Base-by-base conservation (phyloP, 2,888 invertebrate genomes). In the Hoplodrina ambigua region DNA sequence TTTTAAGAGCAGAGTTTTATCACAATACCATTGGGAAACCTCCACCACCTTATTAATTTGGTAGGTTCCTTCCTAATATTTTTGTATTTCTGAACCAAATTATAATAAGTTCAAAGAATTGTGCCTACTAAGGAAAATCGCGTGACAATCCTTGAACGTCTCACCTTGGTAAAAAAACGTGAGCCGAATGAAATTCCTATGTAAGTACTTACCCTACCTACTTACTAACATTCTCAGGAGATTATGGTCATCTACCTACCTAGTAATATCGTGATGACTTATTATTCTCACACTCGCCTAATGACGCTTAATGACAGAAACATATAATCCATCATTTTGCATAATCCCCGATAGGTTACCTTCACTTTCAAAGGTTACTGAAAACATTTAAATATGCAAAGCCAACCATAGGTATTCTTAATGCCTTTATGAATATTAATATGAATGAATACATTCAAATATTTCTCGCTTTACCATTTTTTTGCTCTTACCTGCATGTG, bases 301-400 rank as follows among this genome's bases (percentile, higher is more conserved):
- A 79, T 75, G 67, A 69, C 68, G 63, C 65, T 55, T 65, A 52
- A 82, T 72, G 62, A 54, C 69, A 77, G 67, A 78, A 67, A 76
- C 72, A 75, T 70, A 69, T 69, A 56, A 78, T 76, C 79, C 75
- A 80, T 76, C 78, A 82, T 82, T 86, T 78, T 81, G 68, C 69
- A 80, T 83, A 83, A 86, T 85, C 79, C 85, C 78, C 66, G 67
- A 77, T 52, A 44, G 44, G 15, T 44, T 44, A 71, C 63, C 78
- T 84, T 84, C 81, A 83, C 75, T 83, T 82, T 69, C 68, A 84
- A 85, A 85, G 84, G 81, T 87, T 76, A 84, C 80, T 81, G 80
- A 83, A 86, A 86, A 85, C 81, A 84, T 83, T 85, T 73, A 83
- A 86, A 85, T 87, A 88, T 87, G 86, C 84, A 85, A 86, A 76